phyloP scores from a whole-genome alignment of 2,888 invertebrate species.

The Antheraea assamensis region DNA sequence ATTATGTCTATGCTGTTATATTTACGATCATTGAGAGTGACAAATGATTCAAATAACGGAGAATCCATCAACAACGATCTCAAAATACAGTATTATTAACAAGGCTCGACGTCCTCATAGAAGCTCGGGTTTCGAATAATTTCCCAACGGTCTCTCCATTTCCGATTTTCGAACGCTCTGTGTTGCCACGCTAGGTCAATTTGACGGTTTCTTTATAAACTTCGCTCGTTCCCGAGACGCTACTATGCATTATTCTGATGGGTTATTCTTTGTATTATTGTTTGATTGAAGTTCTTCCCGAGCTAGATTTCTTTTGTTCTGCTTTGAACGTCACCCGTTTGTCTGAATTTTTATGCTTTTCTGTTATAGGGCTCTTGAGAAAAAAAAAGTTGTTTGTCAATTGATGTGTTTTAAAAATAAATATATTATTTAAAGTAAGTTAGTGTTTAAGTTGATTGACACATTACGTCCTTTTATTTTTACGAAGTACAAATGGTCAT shows the following conservation, averaged over 20 bases:
- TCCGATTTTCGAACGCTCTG: slow-evolving; percentile 11
- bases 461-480: background rate
- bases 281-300: background rate
- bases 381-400: background rate
- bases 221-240: background rate
- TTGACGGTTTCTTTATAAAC: slow-evolving; percentile 1
- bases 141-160: slow-evolving; percentile 24
- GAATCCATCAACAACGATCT: background rate
- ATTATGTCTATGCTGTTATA: background rate
- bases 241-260: background rate
- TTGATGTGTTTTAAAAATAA: background rate
- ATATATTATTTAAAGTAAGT: background rate
- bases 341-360: background rate
- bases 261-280: slow-evolving; percentile 13
- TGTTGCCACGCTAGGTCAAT: slow-evolving; percentile 5
- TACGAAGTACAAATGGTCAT: background rate
- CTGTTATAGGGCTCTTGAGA: background rate
- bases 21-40: background rate
- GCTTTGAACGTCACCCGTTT: background rate
- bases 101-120: background rate
- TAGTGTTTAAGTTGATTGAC: background rate
- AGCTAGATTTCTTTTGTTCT: background rate
- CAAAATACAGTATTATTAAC: background rate
- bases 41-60: background rate
- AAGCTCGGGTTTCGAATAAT: slow-evolving; percentile 20